A percentile compares a stretch with the other conserved stretches of the same genome.
Evolutionary conservation across 2,888 invertebrate species (phyloP).

Genomic region (Apeira syringaria): DNA sequence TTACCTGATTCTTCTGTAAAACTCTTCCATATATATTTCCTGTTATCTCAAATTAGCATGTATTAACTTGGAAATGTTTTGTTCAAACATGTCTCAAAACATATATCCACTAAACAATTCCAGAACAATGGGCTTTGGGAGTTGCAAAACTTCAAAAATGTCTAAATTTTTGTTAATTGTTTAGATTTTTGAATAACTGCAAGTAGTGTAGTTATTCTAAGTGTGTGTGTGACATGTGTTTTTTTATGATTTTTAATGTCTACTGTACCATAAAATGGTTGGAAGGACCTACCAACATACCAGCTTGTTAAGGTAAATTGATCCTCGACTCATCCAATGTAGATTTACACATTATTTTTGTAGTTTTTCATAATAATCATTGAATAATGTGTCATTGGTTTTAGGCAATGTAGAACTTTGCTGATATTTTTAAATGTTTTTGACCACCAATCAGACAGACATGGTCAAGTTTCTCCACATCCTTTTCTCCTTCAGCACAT

Average conservation of each 20-base stretch:
- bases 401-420: slow-evolving; percentile 3
- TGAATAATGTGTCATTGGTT: background rate
- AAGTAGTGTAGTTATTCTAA: slow-evolving; percentile 58
- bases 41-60: slow-evolving; percentile 15
- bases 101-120: too few relatives aligned
- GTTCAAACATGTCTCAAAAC: too few relatives aligned
- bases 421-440: too few relatives aligned
- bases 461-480: too few relatives aligned
- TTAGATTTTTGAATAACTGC: slow-evolving; percentile 7
- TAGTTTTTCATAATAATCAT: background rate
- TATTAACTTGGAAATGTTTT: background rate
- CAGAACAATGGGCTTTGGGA: too few relatives aligned
- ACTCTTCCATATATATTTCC: background rate
- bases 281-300: slow-evolving; percentile 87
- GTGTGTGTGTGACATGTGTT: slow-evolving; percentile 80
- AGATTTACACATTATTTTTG: slow-evolving; percentile 70
- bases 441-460: too few relatives aligned
- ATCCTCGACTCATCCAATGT: slow-evolving; percentile 66
- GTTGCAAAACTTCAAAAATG: background rate
- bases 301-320: slow-evolving; percentile 86
- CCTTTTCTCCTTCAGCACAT: too few relatives aligned
- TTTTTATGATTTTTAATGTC: slow-evolving; percentile 81
- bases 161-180: background rate
- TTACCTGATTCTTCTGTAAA: background rate
- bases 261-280: slow-evolving; percentile 79